Conservation (phyloP, 2,888 invertebrate species). For the Mermis nigrescens region DNA sequence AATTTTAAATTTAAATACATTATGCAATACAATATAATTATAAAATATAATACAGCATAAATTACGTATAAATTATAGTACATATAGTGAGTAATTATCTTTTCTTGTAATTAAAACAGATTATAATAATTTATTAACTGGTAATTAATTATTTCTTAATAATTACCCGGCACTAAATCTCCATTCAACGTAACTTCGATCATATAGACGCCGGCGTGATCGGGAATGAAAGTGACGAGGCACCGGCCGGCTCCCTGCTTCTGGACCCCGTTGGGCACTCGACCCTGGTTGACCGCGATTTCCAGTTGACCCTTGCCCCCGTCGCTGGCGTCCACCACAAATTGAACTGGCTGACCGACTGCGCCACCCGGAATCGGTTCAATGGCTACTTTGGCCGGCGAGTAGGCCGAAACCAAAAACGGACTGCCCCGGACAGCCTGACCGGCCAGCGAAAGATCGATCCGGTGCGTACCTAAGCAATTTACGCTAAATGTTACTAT, state of each 20-base stretch:
- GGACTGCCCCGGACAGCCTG: slow-evolving; percentile 73
- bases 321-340: slow-evolving; percentile 92
- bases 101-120: too few relatives aligned
- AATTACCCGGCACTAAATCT: slow-evolving; percentile 66
- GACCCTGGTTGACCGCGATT: slow-evolving; percentile 95
- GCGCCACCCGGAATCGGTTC: slow-evolving; percentile 79
- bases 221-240: slow-evolving; percentile 69
- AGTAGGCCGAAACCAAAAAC: slow-evolving; percentile 78
- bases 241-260: slow-evolving; percentile 75
- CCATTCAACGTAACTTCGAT: slow-evolving; percentile 89
- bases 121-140: too few relatives aligned
- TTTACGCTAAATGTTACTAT: too few relatives aligned
- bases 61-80: too few relatives aligned
- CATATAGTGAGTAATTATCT: too few relatives aligned
- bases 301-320: slow-evolving; percentile 97
- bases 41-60: too few relatives aligned
- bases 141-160: too few relatives aligned
- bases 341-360: slow-evolving; percentile 86
- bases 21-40: too few relatives aligned
- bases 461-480: slow-evolving; percentile 51
- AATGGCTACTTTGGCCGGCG: slow-evolving; percentile 75
- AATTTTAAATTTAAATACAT: too few relatives aligned
- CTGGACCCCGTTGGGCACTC: slow-evolving; percentile 88
- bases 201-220: slow-evolving; percentile 68
- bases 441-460: slow-evolving; percentile 71